Percentiles rank a stretch among this genome's conserved stretches.
phyloP scores from a whole-genome alignment of 2,113 vertebrate genomes.

The Aythya baeri region DNA sequence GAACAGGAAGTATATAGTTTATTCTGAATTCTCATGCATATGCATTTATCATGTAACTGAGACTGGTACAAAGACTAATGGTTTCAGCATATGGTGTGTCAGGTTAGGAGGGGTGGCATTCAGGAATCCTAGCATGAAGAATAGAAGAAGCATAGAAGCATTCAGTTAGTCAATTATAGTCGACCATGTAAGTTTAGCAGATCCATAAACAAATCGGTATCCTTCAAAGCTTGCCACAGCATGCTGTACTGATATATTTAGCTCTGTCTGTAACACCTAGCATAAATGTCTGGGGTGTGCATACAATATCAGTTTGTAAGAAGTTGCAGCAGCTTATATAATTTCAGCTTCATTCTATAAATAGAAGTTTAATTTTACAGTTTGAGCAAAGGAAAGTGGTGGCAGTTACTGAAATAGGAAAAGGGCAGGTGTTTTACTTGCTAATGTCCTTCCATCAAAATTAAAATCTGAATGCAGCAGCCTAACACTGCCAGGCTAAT shows the following conservation, averaged over 20 bases:
- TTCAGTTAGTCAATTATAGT: neutral
- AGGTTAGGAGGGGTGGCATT: neutral
- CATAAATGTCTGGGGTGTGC: neutral
- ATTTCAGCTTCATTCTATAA: neutral
- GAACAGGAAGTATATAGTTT: neutral
- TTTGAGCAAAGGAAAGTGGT: neutral
- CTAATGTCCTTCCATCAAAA: neutral
- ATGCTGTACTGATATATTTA: neutral
- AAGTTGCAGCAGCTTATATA: neutral
- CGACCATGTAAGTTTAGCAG: no score
- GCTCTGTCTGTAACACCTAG: neutral
- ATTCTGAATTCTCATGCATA: neutral
- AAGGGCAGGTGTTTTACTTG: neutral
- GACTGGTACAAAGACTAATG: neutral
- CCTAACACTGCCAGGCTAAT: neutral
- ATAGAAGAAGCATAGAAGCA: neutral
- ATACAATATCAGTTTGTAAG: neutral
- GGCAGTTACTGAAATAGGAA: neutral
- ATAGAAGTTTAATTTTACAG: neutral
- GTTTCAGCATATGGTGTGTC: neutral
- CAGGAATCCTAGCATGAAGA: neutral
- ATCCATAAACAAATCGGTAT: neutral
- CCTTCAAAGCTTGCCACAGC: neutral
- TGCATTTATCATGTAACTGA: neutral
- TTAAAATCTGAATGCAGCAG: neutral